Evolutionary conservation across 64 coral and sea anemone species (phyloP).

Genomic region (Astreopora myriophthalma): DNA sequence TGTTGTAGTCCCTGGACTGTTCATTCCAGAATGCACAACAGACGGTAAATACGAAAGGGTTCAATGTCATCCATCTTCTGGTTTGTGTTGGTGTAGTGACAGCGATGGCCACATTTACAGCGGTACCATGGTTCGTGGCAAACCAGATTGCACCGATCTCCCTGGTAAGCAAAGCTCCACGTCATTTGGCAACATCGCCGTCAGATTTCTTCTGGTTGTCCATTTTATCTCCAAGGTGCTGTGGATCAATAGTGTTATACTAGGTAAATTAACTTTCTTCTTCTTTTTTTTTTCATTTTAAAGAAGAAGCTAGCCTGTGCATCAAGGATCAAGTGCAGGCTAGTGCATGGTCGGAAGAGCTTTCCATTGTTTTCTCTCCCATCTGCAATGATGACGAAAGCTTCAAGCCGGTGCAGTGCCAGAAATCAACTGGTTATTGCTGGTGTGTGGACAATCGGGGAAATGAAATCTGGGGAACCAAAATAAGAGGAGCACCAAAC

Average conservation of each 20-base stretch:
- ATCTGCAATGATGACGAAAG: constrained; percentile 64
- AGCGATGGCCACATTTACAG: constrained; percentile 19
- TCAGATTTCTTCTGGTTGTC: no score
- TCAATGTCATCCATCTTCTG: constrained; percentile 55
- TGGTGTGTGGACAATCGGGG: constrained; percentile 87
- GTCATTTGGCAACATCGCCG: background rate
- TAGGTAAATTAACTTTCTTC: background rate
- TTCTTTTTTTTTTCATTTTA: background rate
- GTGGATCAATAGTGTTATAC: no score
- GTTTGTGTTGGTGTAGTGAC: constrained; percentile 63
- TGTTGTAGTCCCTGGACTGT: constrained; percentile 37
- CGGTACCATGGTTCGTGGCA: constrained; percentile 53
- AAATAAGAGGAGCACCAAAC: constrained; percentile 51
- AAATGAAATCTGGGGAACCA: constrained; percentile 77
- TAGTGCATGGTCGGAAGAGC: constrained; percentile 31
- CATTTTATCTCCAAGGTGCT: no score
- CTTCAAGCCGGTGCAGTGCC: constrained; percentile 72
- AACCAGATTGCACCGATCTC: constrained; percentile 38
- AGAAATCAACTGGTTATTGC: constrained; percentile 77
- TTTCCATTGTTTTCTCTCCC: constrained; percentile 62
- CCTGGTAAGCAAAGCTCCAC: background rate
- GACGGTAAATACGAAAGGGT: constrained; percentile 63
- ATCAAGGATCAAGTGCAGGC: constrained; percentile 53
- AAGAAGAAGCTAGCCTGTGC: constrained; percentile 23
- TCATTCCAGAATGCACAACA: constrained; percentile 41